Conservation (phyloP, 2,797 vertebrate genomes). For the Salmo trutta region DNA sequence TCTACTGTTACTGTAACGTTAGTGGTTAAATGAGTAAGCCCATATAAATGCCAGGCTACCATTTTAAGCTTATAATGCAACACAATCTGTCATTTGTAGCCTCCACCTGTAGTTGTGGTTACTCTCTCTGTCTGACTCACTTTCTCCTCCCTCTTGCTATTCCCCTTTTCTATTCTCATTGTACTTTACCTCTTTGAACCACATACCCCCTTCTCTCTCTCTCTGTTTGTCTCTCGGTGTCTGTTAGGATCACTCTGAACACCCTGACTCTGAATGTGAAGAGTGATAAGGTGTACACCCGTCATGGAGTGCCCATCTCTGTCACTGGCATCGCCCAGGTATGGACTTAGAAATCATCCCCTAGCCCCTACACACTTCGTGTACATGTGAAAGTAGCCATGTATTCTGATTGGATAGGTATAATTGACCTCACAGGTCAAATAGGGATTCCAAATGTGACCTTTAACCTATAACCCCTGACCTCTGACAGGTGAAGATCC, state of each 20-base stretch:
- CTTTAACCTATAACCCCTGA: not conserved
- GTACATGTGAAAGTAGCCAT: not conserved
- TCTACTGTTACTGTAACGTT: not conserved
- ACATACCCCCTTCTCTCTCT: constrained; percentile 1
- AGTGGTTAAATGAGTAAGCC: not conserved
- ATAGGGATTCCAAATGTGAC: too few species aligned
- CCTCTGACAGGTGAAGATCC: constrained; percentile 89
- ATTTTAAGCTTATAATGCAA: not conserved
- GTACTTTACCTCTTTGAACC: not conserved
- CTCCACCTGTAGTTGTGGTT: not conserved
- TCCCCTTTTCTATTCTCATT: not conserved
- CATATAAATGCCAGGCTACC: not conserved
- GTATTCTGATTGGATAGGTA: not conserved
- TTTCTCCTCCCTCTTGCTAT: not conserved
- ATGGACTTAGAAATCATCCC: constrained; percentile 4
- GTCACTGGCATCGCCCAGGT: constrained; percentile 96
- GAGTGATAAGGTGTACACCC: constrained; percentile 95
- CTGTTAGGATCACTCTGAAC: constrained; percentile 87
- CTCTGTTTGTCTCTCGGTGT: not conserved
- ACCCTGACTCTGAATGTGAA: constrained; percentile 93
- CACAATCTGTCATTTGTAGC: not conserved
- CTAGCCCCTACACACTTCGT: not conserved
- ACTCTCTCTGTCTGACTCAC: not conserved
- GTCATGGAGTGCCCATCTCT: constrained; percentile 92
- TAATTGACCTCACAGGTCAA: too few species aligned